Conservation (phyloP, 2,797 vertebrate genomes). For the Phoeniculus purpureus region DNA sequence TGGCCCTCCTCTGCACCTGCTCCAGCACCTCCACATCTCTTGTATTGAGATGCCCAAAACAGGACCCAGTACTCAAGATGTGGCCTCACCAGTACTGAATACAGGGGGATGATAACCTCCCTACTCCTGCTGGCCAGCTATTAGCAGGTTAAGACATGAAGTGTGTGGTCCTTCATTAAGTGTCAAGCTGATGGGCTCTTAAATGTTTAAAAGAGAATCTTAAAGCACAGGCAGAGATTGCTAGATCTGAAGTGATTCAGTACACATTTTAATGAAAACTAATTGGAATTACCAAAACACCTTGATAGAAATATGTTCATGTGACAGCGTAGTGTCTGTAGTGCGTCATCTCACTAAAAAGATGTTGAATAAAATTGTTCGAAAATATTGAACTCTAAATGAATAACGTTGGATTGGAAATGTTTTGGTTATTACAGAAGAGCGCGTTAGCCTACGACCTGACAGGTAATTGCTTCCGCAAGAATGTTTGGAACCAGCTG, state of each 20-base stretch:
- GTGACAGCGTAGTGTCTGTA: not conserved
- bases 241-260: not conserved
- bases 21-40: no score
- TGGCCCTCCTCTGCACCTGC: no score
- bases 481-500: not conserved
- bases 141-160: not conserved
- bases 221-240: not conserved
- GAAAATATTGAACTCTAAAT: not conserved
- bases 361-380: not conserved
- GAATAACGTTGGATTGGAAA: not conserved
- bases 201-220: not conserved
- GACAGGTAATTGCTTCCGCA: conserved; percentile 12
- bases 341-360: no score
- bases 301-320: not conserved
- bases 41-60: no score
- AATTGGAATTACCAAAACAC: not conserved
- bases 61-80: no score
- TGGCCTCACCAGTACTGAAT: not conserved
- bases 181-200: not conserved
- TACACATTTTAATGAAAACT: not conserved
- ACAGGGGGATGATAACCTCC: not conserved
- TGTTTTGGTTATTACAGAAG: not conserved
- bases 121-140: not conserved
- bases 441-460: not conserved
- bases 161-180: not conserved